These are phyloP conservation scores for Numenius arquata DNA, from an alignment of 2,113 vertebrate species.

Conservation along the genomic window DNA sequence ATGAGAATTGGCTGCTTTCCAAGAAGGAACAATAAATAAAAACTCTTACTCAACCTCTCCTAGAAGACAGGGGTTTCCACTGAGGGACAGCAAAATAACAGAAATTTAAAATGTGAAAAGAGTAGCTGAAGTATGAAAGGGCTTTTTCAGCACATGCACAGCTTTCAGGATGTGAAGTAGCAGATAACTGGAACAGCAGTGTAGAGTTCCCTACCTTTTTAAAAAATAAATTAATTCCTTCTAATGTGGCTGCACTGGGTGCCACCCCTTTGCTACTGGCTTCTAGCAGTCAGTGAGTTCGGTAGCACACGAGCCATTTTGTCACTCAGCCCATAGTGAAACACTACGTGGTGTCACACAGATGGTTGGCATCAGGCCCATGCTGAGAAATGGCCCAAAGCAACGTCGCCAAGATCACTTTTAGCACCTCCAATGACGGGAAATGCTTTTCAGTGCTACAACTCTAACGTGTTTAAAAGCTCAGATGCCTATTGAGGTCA, in stretches of 20 bases:
- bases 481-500: background rate
- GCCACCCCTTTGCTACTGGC: background rate
- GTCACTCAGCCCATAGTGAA: background rate
- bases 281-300: background rate
- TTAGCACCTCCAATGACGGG: background rate
- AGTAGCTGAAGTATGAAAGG: background rate
- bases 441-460: background rate
- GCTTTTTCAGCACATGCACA: background rate
- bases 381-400: background rate
- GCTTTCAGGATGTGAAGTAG: background rate
- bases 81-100: background rate
- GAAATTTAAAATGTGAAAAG: background rate
- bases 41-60: background rate
- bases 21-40: background rate
- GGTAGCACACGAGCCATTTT: rapidly evolving
- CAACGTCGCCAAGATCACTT: background rate
- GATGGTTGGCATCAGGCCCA: background rate
- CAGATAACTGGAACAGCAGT: background rate
- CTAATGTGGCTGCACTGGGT: background rate
- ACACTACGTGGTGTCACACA: background rate
- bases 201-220: background rate
- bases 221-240: background rate
- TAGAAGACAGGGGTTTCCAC: background rate
- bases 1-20: background rate
- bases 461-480: background rate